phyloP scores from a whole-genome alignment of 2,113 vertebrate species.

The Callopanchax toddi region DNA sequence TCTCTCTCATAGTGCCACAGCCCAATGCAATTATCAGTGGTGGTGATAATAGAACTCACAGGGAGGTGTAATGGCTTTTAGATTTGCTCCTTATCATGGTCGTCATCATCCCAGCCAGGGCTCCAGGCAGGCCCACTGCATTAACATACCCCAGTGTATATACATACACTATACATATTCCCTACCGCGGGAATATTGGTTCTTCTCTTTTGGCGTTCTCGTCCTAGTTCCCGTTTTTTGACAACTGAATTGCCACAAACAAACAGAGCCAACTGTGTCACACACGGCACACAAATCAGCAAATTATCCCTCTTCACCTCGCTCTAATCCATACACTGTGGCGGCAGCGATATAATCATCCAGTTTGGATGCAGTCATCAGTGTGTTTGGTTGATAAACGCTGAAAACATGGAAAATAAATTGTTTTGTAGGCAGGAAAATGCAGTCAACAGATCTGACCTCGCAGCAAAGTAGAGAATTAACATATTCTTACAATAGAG shows the following conservation, averaged over 20 bases:
- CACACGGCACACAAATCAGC: slow-evolving; percentile 5
- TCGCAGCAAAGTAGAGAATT: slow-evolving; percentile 42
- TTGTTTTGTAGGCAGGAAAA: slow-evolving; percentile 16
- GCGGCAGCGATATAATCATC: slow-evolving; percentile 37
- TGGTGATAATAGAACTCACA: slow-evolving; percentile 69
- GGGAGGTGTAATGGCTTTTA: slow-evolving; percentile 72
- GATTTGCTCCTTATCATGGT: slow-evolving; percentile 76
- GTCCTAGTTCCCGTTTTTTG: slow-evolving; percentile 1
- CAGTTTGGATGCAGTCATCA: slow-evolving; percentile 39
- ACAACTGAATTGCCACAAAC: slow-evolving; percentile 1
- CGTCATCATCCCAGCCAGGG: slow-evolving; percentile 41
- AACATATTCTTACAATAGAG: slow-evolving; percentile 45
- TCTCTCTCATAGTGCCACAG: slow-evolving; percentile 51
- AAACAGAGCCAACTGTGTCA: slow-evolving; percentile 6
- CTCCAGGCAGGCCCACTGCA: slow-evolving; percentile 30
- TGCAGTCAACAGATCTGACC: slow-evolving; percentile 40
- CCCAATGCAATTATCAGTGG: slow-evolving; percentile 71
- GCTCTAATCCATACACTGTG: slow-evolving; percentile 38
- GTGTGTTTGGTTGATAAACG: slow-evolving; percentile 37
- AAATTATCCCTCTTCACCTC: slow-evolving; percentile 26
- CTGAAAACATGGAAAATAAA: slow-evolving; percentile 59
- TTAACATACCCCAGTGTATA: slow-evolving; percentile 32
- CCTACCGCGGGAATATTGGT: slow-evolving; percentile 1
- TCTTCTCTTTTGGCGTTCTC: slow-evolving; percentile 9
- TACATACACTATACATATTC: slow-evolving; percentile 13